Evolutionary conservation across 2,888 invertebrate genomes (phyloP).

Genomic region (Camponotus fellah): DNA sequence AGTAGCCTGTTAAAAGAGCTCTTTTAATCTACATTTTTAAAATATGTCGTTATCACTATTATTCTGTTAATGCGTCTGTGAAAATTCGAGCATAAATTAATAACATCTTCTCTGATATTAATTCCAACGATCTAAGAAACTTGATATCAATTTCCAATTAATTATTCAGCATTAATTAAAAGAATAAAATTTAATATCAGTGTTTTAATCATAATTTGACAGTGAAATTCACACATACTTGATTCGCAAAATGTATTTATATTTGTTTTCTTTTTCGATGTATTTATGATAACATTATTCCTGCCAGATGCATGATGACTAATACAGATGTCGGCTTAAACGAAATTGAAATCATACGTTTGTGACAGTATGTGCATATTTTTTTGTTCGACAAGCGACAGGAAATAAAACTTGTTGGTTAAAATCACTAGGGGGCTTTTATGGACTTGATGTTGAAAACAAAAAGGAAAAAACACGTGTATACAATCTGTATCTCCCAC

Average conservation of each 20-base stretch:
- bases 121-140: neutral
- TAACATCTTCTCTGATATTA: neutral
- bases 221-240: neutral
- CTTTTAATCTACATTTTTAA: constrained; percentile 5
- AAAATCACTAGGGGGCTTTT: constrained; percentile 28
- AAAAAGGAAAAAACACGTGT: constrained; percentile 6
- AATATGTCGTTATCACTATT: neutral
- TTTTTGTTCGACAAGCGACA: constrained; percentile 26
- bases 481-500: constrained; percentile 52
- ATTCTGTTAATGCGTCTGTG: neutral
- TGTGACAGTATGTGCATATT: constrained; percentile 20
- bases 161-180: neutral
- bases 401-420: constrained; percentile 22
- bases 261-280: neutral
- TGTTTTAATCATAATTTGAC: neutral
- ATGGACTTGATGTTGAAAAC: constrained; percentile 57
- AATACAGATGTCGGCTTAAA: constrained; percentile 23
- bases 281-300: neutral
- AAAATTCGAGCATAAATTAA: neutral
- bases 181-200: neutral
- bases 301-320: neutral
- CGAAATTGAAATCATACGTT: constrained; percentile 26
- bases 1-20: constrained; percentile 1
- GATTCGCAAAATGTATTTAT: neutral
- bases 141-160: neutral